A percentile compares a stretch with the other conserved stretches of the same genome.
These are phyloP conservation scores for Archips crataeganus DNA, from an alignment of 2,888 invertebrate genomes.

Conservation along the genomic window DNA sequence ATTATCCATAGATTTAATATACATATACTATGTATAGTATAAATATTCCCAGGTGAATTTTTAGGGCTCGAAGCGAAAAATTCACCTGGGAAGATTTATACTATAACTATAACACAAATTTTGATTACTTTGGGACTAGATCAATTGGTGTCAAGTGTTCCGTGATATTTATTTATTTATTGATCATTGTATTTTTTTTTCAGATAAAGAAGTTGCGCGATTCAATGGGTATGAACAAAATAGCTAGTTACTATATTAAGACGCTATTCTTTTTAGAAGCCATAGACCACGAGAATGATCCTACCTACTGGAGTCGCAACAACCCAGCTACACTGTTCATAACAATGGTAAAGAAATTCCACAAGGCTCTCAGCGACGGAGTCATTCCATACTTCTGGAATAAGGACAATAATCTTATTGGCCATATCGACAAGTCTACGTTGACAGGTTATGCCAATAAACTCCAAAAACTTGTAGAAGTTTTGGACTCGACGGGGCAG, in stretches of 20 bases:
- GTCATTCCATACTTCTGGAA: conserved; percentile 83
- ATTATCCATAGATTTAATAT: no score
- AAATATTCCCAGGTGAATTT: no score
- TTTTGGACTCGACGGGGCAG: conserved; percentile 54
- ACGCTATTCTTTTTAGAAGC: conserved; percentile 79
- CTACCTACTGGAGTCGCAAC: conserved; percentile 60
- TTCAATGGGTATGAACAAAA: conserved; percentile 64
- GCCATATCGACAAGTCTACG: conserved; percentile 47
- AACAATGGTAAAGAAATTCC: conserved; percentile 72
- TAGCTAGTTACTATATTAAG: conserved; percentile 87
- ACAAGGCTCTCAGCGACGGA: conserved; percentile 56
- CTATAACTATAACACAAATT: no score
- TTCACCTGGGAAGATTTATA: no score
- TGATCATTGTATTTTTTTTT: not conserved
- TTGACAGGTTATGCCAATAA: conserved; percentile 58
- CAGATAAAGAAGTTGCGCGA: conserved; percentile 84
- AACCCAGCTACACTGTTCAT: conserved; percentile 63
- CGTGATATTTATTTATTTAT: no score
- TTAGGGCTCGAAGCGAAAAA: no score
- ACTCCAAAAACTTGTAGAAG: conserved; percentile 54
- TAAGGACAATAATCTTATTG: conserved; percentile 72
- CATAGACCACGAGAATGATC: conserved; percentile 51
- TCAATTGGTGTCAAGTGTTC: no score
- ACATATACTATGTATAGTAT: no score
- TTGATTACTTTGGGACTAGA: no score